Evolutionary conservation across 2,888 invertebrate genomes (phyloP), one percentile per base, ranked within the genome.

Genomic region (Parnassius orleans): DNA sequence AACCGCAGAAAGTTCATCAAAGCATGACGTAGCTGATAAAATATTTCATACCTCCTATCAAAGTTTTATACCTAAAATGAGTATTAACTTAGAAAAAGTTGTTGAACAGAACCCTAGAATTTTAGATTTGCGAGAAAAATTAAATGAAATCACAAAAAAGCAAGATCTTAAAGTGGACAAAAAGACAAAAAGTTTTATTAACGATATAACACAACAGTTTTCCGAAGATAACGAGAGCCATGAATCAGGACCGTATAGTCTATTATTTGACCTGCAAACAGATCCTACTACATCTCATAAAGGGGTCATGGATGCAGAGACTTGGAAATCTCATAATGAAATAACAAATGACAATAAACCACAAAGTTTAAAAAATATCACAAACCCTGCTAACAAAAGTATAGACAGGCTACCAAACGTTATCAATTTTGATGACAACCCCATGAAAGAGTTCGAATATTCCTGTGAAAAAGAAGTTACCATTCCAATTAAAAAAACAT

Each of bases 231-330:
- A 87, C 75, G 85, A 86, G 60, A 81, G 83, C 56, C 87, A 90
- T 68, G 88, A 88, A 65, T 93, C 93, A 19, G 94, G 94, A 61
- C 94, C 94, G 3, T 93, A 93, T 70, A 93, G 93, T 72, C 87
- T 94, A 68, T 81, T 94, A 52, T 93, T 93, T 76, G 93, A 92
- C 74, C 78, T 92, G 56, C 86, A 92, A 71, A 70, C 83, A 15
- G 80, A 86, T 69, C 75, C 87, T 62, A 86, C 89, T 46, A 80
- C 87, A 52, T 87, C 89, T 58, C 75, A 73, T 64, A 83, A 76
- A 59, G 75, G 78, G 19, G 72, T 64, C 50, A 55, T 72, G 47
- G 78, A 79, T 65, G 65, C 69, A 15, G 81, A 82, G 61, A 68
- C 79, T 61, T 83, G 84, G 83, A 75, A 70, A 67, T 75, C 78